phyloP scores from a whole-genome alignment of 1,140 invertebrate genomes.

The Brachionus sp. region DNA sequence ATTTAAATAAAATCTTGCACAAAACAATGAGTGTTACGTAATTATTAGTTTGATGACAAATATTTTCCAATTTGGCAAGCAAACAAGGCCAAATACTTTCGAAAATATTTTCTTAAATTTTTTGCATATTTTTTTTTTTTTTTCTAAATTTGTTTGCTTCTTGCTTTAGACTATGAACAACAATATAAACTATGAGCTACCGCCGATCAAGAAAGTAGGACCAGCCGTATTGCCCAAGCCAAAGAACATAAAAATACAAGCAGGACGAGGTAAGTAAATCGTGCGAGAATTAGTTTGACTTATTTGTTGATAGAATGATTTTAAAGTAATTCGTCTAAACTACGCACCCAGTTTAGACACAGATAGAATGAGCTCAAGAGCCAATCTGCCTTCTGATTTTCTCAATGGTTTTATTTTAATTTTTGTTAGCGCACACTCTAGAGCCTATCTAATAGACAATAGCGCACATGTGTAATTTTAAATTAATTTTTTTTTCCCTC shows the following conservation, averaged over 20 bases:
- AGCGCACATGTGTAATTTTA: too few species aligned
- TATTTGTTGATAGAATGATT: conserved; percentile 5
- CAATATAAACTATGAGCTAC: conserved; percentile 41
- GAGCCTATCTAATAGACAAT: not conserved
- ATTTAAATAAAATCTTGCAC: not conserved
- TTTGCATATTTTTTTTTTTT: not conserved
- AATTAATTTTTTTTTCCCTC: too few species aligned
- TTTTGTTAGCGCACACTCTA: not conserved
- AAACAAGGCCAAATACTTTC: conserved; percentile 1
- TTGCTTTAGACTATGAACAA: conserved; percentile 35
- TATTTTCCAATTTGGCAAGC: not conserved
- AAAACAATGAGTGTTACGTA: not conserved
- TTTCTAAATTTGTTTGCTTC: not conserved
- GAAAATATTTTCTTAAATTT: not conserved
- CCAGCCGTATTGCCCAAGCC: conserved; percentile 40
- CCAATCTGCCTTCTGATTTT: not conserved
- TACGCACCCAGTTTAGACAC: conserved; percentile 32
- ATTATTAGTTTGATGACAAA: not conserved
- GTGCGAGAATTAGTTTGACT: not conserved
- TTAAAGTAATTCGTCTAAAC: conserved; percentile 42
- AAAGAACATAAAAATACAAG: conserved; percentile 45
- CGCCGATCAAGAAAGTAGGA: conserved; percentile 37
- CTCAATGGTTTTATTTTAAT: not conserved
- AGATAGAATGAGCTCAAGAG: not conserved
- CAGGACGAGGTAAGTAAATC: conserved; percentile 30